Conservation (phyloP, 1,140 invertebrate species). For the Drosophila arawakana region DNA sequence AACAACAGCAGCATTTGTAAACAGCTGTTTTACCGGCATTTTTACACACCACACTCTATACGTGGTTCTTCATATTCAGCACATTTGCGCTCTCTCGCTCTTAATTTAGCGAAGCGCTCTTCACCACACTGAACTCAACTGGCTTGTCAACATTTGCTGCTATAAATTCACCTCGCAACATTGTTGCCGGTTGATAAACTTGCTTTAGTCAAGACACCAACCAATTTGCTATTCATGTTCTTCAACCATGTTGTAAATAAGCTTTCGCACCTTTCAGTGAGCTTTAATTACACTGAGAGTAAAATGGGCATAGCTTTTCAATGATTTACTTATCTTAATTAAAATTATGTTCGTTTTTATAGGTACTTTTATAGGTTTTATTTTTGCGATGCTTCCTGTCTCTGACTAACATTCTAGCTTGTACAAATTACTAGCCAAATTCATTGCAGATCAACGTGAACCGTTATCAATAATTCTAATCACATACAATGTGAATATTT, state of each 20-base stretch:
- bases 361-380: not conserved
- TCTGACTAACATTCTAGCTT: too few species aligned
- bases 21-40: conserved; percentile 81
- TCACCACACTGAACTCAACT: conserved; percentile 25
- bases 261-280: not conserved
- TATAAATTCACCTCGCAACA: conserved; percentile 30
- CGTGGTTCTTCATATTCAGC: conserved; percentile 62
- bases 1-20: conserved; percentile 41
- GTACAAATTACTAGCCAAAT: too few species aligned
- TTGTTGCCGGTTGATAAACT: conserved; percentile 1
- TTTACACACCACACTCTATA: conserved; percentile 60
- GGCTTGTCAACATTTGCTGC: conserved; percentile 53
- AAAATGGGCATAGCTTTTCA: too few species aligned
- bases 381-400: conserved; percentile 24
- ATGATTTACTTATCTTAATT: not conserved
- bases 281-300: not conserved
- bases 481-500: conserved; percentile 56
- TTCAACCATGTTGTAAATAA: not conserved
- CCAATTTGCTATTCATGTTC: not conserved
- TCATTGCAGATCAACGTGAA: not conserved
- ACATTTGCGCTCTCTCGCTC: conserved; percentile 33
- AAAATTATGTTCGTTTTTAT: conserved; percentile 1
- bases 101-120: conserved; percentile 14
- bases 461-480: conserved; percentile 74
- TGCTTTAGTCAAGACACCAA: conserved; percentile 28